phyloP scores from a whole-genome alignment of 2,888 invertebrate species.

The Parnassius mnemosyne region DNA sequence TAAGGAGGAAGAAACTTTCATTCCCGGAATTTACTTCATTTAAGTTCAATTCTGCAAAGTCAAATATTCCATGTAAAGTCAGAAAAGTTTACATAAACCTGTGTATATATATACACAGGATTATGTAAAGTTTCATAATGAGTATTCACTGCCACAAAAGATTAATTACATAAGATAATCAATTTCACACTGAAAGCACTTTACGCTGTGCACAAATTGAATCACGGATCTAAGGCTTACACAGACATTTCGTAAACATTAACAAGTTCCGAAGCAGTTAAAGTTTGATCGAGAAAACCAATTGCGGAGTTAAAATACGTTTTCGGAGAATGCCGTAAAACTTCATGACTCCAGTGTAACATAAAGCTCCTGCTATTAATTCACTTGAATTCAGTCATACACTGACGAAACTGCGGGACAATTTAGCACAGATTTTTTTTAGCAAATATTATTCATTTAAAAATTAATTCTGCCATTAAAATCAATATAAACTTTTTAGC shows the following conservation, averaged over 20 bases:
- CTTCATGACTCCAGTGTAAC: constrained; percentile 53
- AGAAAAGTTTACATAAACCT: too few species aligned
- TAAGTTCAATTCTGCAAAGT: too few species aligned
- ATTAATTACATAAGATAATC: constrained; percentile 14
- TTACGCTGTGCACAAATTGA: constrained; percentile 20
- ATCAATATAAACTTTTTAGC: too few species aligned
- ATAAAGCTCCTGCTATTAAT: constrained; percentile 44
- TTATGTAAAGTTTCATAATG: constrained; percentile 17
- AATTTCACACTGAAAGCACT: constrained; percentile 16
- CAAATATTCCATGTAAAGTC: too few species aligned
- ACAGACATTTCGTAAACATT: constrained; percentile 44
- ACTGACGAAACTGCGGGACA: constrained; percentile 2
- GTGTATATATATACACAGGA: background rate
- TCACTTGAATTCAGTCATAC: constrained; percentile 48
- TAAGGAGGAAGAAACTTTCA: too few species aligned
- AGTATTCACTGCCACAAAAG: constrained; percentile 14
- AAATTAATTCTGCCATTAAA: too few species aligned
- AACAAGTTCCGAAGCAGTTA: constrained; percentile 48
- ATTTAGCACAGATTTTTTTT: too few species aligned
- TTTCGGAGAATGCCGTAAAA: constrained; percentile 51
- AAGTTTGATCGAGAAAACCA: constrained; percentile 44
- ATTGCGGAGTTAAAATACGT: constrained; percentile 48
- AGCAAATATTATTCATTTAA: too few species aligned
- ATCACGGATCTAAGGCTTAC: constrained; percentile 33
- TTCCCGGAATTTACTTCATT: too few species aligned